Evolutionary conservation across 2,888 invertebrate genomes (phyloP), one percentile per base, ranked within the genome.

Genomic region (Euplagia quadripunctaria): DNA sequence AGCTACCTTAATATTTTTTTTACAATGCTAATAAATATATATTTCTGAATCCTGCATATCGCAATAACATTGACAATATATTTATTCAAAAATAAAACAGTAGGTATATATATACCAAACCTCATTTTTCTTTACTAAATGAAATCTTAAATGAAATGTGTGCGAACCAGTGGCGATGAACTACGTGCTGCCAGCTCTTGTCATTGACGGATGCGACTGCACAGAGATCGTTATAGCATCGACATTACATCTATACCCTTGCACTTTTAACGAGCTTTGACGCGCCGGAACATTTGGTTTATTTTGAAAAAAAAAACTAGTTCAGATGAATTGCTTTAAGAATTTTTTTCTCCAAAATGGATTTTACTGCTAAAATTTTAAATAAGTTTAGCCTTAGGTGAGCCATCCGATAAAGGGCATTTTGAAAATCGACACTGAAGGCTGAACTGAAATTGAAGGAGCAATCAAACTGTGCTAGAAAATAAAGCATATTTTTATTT

Each of bases 131-230:
- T 63, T 20, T 64, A 55, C 0, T 49, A 16, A 68, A 75, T 42
- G 70, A 70, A 75, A 65, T 52, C 43, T 16, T 64, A 58, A 71
- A 77, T 73, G 55, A 75, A 73, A 63, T 58, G 61, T 68, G 70
- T 61, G 73, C 72, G 76, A 74, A 66, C 65, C 46, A 70, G 66
- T 70, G 74, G 68, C 76, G 75, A 82, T 68, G 74, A 77, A 83
- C 73, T 77, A 71, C 77, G 78, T 79, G 79, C 76, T 76, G 61
- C 70, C 72, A 78, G 84, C 88, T 85, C 85, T 83, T 90, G 92
- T 92, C 92, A 92, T 83, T 91, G 92, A 92, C 89, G 88, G 87
- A 92, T 90, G 88, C 86, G 87, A 89, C 86, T 79, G 84, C 86
- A 88, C 82, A 79, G 86, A 85, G 87, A 85, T 89, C 89, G 90